Base-by-base conservation (phyloP, 2,888 invertebrate species). In the Brachypterus glaber region DNA sequence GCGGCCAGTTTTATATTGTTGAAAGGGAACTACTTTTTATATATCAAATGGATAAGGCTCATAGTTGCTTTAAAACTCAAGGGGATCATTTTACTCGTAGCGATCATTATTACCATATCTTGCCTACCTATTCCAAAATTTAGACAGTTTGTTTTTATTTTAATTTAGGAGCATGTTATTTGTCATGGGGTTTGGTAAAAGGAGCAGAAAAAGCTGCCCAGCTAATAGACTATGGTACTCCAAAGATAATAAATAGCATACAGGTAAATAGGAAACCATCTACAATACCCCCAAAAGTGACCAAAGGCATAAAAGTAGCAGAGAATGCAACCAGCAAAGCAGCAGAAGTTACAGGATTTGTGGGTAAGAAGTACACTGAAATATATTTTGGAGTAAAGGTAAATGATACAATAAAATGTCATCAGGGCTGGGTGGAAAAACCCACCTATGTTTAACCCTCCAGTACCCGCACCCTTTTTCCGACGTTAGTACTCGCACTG, bases 121-220 rank as follows among this genome's bases (percentile, higher is more conserved):
- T n/a, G n/a, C n/a, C n/a, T 30, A 27, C 1, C 33, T 21, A 24
- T 32, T 34, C 17, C 8, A 25, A 27, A 27, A 17, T 30, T 16
- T 21, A 1, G n/a, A n/a, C n/a, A n/a, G n/a, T n/a, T n/a, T n/a
- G n/a, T n/a, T n/a, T n/a, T n/a, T n/a, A 29, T 4, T 40, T 43
- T 31, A 36, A 35, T 43, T n/a, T 56, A 67, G 77, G 77, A 30
- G 82, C 83, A 3, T 74, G 76, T 52, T 76, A 71, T 52, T 63
- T 85, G 32, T 77, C 82, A 0, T 71, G 74, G 57, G 80, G 80
- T 36, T 58, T 83, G 9, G 68, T 77, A 2, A 72, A 67, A 45
- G 79, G 80, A 1, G 81, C 82, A 1, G 74, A 76, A 57, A 77
- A 78, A 52, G 72, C 79, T 1, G 73, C 77, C 1, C 67, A 71